Evolutionary conservation across 2,888 invertebrate genomes (phyloP), one percentile per base, ranked within the genome.

Genomic region (Pardosa pseudoannulata): DNA sequence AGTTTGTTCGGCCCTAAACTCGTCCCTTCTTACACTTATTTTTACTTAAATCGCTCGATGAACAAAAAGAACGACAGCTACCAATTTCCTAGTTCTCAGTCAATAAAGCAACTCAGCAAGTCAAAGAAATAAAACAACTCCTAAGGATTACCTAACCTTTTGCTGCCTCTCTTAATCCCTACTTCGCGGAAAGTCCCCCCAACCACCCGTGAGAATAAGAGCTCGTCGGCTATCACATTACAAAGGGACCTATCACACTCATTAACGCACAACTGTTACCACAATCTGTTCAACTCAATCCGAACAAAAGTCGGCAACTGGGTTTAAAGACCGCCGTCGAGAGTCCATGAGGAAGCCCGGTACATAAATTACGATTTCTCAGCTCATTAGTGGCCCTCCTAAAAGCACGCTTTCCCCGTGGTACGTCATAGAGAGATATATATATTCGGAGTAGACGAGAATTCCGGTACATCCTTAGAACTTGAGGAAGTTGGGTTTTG

Each of bases 401-500:
- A 11, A 2, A 56, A 23, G 5, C 9, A 7, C 5, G 36, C 9
- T 36, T 9, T 36, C 9, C 6, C 56, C 56, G 56, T 56, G 56
- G n/a, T 46, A 46, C 7, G 46, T 46, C 46, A 46, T 6, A 36
- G 11, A 36, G 11, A 7, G 41, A 13, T 16, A 46, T 2, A 56
- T 19, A 16, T 56, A 46, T 46, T 6, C 46, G 7, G 16, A 7
- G 46, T 13, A 16, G 46, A 16, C 16, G 16, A 16, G 16, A 16
- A 13, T 7, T 5, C 9, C 9, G 36, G 36, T 5, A n/a, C 6
- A 9, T 9, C 36, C 36, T 36, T 5, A 36, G 9, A 7, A 23
- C 56, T 56, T 67, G 32, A 32, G 67, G 67, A 67, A 67, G 67
- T 67, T 36, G n/a, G 23, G 7, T 28, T 67, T 67, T 31, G 67